Evolutionary conservation across 2,113 vertebrate genomes (phyloP).

Genomic region (Myotis brandtii): DNA sequence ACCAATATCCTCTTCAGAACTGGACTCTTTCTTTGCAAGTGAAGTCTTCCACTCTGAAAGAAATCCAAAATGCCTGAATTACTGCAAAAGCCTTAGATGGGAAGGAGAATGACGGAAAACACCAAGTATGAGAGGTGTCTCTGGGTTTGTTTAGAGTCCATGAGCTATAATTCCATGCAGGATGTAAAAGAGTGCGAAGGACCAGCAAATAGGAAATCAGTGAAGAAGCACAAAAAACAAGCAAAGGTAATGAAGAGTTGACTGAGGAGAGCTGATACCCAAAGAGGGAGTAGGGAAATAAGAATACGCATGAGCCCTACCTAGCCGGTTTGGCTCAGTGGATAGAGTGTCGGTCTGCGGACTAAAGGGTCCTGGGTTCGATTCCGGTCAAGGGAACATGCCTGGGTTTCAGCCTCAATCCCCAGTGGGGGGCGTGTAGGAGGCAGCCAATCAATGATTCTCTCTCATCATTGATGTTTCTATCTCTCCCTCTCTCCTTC

Average conservation of each 20-base stretch:
- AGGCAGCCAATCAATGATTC: too few species aligned
- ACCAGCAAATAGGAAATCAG: neutral
- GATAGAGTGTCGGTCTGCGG: too few species aligned
- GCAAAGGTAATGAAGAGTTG: neutral
- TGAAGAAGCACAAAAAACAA: neutral
- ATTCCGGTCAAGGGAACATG: too few species aligned
- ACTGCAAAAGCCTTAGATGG: neutral
- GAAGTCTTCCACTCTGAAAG: constrained; percentile 19
- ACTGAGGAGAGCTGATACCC: too few species aligned
- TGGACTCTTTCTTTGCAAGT: neutral
- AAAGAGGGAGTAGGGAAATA: too few species aligned
- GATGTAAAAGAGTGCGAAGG: neutral
- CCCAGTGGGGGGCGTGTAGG: too few species aligned
- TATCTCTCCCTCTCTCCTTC: too few species aligned
- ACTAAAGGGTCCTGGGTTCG: too few species aligned
- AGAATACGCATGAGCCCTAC: too few species aligned
- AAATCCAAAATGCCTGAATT: neutral
- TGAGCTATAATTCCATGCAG: neutral
- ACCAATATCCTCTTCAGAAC: neutral
- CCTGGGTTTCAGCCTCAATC: too few species aligned
- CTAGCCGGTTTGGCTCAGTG: too few species aligned
- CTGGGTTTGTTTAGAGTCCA: neutral
- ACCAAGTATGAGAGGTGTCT: neutral
- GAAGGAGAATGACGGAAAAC: neutral
- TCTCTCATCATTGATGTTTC: too few species aligned